These are phyloP conservation scores for Tamias sibiricus DNA, from an alignment of 2,113 vertebrate species.

Conservation along the genomic window DNA sequence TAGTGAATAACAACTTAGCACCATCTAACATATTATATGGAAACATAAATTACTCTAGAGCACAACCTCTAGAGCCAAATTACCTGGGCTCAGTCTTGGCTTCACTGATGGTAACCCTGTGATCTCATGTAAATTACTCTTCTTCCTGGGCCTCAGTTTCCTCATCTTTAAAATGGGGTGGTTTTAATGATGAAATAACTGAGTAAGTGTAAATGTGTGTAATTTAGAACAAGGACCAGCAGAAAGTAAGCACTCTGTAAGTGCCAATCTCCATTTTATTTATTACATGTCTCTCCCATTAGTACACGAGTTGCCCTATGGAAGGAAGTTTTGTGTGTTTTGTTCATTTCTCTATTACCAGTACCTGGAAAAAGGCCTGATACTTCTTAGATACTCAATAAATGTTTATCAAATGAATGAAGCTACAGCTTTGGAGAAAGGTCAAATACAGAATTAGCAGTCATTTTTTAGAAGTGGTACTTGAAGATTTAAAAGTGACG, in stretches of 20 bases:
- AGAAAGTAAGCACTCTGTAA: not conserved
- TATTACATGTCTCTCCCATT: not conserved
- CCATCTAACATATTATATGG: not conserved
- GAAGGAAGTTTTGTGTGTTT: not conserved
- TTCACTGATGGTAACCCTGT: not conserved
- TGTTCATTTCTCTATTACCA: not conserved
- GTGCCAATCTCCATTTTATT: not conserved
- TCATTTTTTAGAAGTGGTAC: not conserved
- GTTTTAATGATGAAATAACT: not conserved
- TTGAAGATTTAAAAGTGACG: constrained; percentile 52
- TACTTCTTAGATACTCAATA: constrained; percentile 20
- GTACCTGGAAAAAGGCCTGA: not conserved
- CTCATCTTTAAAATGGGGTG: not conserved
- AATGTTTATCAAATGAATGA: constrained; percentile 15
- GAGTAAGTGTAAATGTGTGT: not conserved
- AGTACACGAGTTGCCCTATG: not conserved
- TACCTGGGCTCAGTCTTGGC: not conserved
- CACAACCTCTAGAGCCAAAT: not conserved
- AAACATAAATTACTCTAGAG: not conserved
- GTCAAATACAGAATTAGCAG: not conserved
- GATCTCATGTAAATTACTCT: not conserved
- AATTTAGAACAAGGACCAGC: not conserved
- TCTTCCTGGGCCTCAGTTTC: not conserved
- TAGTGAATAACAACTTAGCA: not conserved
- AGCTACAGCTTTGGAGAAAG: not conserved